These are phyloP conservation scores for Acanthosepion esculentum DNA, from an alignment of 2,888 invertebrate species.

Conservation along the genomic window DNA sequence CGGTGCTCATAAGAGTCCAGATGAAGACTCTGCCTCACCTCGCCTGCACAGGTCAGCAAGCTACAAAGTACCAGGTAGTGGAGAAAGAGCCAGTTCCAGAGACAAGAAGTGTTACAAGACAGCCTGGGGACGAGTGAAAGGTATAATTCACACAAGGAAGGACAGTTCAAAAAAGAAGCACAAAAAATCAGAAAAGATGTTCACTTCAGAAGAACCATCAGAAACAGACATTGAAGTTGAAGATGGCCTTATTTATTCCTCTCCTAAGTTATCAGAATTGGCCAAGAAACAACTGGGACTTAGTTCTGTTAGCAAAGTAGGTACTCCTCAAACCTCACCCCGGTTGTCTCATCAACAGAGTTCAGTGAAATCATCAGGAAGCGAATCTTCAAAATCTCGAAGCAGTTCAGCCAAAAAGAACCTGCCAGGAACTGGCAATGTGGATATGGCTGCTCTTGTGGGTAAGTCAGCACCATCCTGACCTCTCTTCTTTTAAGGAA, in stretches of 20 bases:
- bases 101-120: slow-evolving; percentile 77
- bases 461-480: slow-evolving; percentile 59
- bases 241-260: neutral
- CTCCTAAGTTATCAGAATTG: slow-evolving; percentile 46
- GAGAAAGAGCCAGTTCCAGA: slow-evolving; percentile 56
- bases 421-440: slow-evolving; percentile 54
- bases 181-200: slow-evolving; percentile 57
- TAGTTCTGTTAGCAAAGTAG: slow-evolving; percentile 20
- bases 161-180: slow-evolving; percentile 81
- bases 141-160: slow-evolving; percentile 83
- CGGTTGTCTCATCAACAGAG: slow-evolving; percentile 42
- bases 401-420: slow-evolving; percentile 40
- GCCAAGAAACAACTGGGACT: slow-evolving; percentile 36
- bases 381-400: slow-evolving; percentile 41
- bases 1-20: slow-evolving; percentile 54
- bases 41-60: slow-evolving; percentile 65
- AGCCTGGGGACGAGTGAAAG: slow-evolving; percentile 87
- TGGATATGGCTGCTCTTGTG: slow-evolving; percentile 67
- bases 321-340: slow-evolving; percentile 41
- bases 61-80: slow-evolving; percentile 61
- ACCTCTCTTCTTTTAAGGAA: neutral
- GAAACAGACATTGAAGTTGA: slow-evolving; percentile 63
- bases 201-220: slow-evolving; percentile 63
- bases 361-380: slow-evolving; percentile 38
- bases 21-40: slow-evolving; percentile 51